Percentiles rank a stretch among this genome's conserved stretches.
Evolutionary conservation across 2,888 invertebrate species (phyloP).

Genomic region (Blastobasis lacticolella): DNA sequence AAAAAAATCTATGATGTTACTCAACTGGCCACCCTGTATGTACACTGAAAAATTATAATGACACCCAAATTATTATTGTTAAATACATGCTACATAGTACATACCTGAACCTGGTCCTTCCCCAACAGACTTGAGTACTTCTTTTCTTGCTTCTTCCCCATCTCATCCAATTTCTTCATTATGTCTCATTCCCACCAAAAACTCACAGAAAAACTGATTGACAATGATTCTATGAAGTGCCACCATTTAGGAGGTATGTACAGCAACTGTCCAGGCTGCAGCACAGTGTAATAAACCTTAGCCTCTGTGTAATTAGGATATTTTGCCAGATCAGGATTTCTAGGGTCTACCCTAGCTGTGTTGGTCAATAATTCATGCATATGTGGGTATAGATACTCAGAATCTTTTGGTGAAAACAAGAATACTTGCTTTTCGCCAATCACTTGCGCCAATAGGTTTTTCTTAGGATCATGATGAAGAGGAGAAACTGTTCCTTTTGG

Average conservation of each 20-base stretch:
- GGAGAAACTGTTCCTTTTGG: constrained; percentile 95
- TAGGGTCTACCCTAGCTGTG: constrained; percentile 93
- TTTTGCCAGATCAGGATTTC: constrained; percentile 79
- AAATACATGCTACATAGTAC: too few relatives aligned
- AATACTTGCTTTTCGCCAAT: constrained; percentile 93
- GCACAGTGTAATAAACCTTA: constrained; percentile 77
- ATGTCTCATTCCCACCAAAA: constrained; percentile 91
- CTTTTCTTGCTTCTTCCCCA: background rate
- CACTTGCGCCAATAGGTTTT: constrained; percentile 92
- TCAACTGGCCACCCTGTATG: too few relatives aligned
- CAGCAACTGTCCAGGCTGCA: constrained; percentile 90
- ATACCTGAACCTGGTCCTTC: too few relatives aligned
- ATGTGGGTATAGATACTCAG: constrained; percentile 85
- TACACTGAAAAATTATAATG: too few relatives aligned
- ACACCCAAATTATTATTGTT: constrained; percentile 50
- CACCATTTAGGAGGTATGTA: constrained; percentile 97
- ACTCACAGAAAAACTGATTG: constrained; percentile 95
- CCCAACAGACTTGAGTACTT: too few relatives aligned
- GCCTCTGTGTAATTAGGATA: constrained; percentile 82
- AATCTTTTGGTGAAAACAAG: constrained; percentile 83
- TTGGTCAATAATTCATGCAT: constrained; percentile 85
- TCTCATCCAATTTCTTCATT: constrained; percentile 5
- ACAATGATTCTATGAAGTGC: constrained; percentile 94
- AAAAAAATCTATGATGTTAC: too few relatives aligned
- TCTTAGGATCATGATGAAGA: constrained; percentile 94